A percentile compares a stretch with the other conserved stretches of the same genome.
Evolutionary conservation across 2,113 vertebrate genomes (phyloP).

Genomic region (Vimba vimba): DNA sequence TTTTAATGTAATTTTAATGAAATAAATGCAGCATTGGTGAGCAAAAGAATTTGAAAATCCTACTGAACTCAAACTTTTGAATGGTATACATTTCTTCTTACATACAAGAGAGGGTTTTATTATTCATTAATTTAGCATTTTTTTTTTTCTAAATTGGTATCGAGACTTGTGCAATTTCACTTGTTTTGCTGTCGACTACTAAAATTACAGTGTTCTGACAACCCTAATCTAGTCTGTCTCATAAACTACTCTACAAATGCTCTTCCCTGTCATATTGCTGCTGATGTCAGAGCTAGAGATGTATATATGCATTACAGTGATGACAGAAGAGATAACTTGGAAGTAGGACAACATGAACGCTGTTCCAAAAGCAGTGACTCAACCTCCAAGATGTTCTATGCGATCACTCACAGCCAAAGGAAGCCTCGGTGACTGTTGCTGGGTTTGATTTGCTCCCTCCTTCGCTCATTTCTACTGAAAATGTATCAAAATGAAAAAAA

Average conservation of each 20-base stretch:
- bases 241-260: neutral
- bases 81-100: neutral
- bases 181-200: neutral
- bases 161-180: neutral
- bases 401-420: slow-evolving; percentile 51
- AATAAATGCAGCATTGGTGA: neutral
- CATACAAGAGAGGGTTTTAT: neutral
- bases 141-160: neutral
- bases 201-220: slow-evolving; percentile 9
- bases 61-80: neutral
- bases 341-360: slow-evolving; percentile 5
- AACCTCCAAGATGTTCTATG: slow-evolving; percentile 55
- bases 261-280: neutral
- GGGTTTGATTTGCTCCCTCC: slow-evolving; percentile 59
- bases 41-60: neutral
- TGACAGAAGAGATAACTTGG: slow-evolving; percentile 25
- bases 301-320: slow-evolving; percentile 14
- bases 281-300: slow-evolving; percentile 19
- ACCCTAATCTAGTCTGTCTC: neutral
- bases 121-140: neutral
- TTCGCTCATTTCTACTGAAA: slow-evolving; percentile 16
- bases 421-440: slow-evolving; percentile 60
- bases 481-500: neutral
- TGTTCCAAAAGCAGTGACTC: slow-evolving; percentile 44
- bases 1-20: neutral